phyloP scores from a whole-genome alignment of 1,140 invertebrate genomes.

The Drosophila auraria region DNA sequence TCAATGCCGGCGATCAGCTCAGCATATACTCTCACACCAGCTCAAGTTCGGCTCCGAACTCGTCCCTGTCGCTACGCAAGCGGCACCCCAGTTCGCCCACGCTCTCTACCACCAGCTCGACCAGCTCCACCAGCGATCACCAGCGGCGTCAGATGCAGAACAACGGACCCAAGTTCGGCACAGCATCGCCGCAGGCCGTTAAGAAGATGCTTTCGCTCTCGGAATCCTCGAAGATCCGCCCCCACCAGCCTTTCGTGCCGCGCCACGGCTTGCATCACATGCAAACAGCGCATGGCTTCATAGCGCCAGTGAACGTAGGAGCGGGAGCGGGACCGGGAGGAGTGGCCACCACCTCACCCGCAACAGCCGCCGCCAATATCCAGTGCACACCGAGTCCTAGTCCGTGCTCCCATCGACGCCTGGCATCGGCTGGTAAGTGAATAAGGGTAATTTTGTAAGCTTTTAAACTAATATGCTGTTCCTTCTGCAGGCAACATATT shows the following conservation, averaged over 20 bases:
- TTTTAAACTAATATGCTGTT: not conserved
- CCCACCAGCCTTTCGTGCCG: conserved; percentile 89
- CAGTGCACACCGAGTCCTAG: conserved; percentile 78
- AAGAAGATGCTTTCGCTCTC: conserved; percentile 96
- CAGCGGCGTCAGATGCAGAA: conserved; percentile 93
- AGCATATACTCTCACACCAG: conserved; percentile 75
- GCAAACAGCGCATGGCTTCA: conserved; percentile 65
- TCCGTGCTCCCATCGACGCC: conserved; percentile 89
- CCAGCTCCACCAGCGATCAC: conserved; percentile 94
- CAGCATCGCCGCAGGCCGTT: conserved; percentile 97
- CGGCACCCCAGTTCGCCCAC: conserved; percentile 88
- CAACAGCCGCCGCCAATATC: conserved; percentile 34
- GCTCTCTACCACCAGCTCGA: conserved; percentile 94
- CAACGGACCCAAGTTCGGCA: conserved; percentile 91
- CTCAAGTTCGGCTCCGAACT: conserved; percentile 41
- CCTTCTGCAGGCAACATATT: conserved; percentile 64
- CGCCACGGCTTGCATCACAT: conserved; percentile 73
- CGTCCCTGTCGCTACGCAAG: conserved; percentile 82
- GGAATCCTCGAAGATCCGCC: conserved; percentile 94
- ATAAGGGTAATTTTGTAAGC: not conserved
- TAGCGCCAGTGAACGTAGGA: conserved; percentile 40
- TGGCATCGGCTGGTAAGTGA: conserved; percentile 86
- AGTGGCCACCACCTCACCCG: conserved; percentile 26
- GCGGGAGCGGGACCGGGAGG: conserved; percentile 16
- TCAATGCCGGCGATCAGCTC: conserved; percentile 75